phyloP scores from a whole-genome alignment of 1,140 invertebrate genomes.

The Drosophila prosaltans region DNA sequence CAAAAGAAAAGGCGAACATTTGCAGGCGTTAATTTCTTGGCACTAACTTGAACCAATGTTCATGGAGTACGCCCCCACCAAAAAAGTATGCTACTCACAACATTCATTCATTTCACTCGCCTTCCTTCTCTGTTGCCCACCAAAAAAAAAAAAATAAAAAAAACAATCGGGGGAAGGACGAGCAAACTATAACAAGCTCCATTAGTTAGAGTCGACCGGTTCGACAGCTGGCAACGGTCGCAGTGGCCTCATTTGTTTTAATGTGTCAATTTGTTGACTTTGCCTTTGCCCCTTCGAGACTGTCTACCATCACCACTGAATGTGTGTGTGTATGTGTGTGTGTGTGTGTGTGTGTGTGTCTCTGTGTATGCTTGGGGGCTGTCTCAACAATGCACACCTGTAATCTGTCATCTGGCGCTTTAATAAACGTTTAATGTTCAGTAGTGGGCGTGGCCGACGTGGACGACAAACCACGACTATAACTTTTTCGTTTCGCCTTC shows the following conservation, averaged over 20 bases:
- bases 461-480: constrained; percentile 5
- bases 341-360: constrained; percentile 11
- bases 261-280: constrained; percentile 80
- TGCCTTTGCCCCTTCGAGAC: constrained; percentile 35
- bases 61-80: constrained; percentile 10
- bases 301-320: not conserved
- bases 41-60: constrained; percentile 57
- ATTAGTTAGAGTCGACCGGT: constrained; percentile 57
- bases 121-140: not conserved
- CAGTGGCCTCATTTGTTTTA: constrained; percentile 81
- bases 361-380: constrained; percentile 12
- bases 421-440: constrained; percentile 64
- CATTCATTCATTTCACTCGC: not conserved
- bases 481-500: constrained; percentile 47
- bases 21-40: constrained; percentile 71
- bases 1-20: constrained; percentile 41
- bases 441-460: constrained; percentile 25
- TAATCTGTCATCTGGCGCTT: constrained; percentile 67
- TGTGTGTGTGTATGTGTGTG: not conserved
- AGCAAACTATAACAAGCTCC: constrained; percentile 68
- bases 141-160: not conserved
- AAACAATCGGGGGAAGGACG: not conserved
- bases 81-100: constrained; percentile 52
- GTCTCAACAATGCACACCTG: constrained; percentile 48
- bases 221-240: constrained; percentile 36